Evolutionary conservation across 1,140 invertebrate genomes (phyloP), one percentile per base, ranked within the genome.

Genomic region (Plectus sambesii): DNA sequence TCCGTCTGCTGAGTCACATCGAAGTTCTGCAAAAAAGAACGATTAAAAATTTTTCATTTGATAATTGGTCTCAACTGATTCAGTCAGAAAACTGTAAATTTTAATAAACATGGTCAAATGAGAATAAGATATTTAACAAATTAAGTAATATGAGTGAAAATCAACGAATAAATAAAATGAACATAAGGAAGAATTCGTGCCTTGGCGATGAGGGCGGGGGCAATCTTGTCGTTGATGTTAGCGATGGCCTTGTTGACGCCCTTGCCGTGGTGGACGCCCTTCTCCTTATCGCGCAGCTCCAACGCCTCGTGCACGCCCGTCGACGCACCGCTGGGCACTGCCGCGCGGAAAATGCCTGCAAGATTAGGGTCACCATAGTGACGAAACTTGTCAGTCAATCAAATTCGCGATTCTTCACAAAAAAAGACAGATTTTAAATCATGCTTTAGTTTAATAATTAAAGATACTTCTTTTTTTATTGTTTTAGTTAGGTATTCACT

Each of bases 301-400:
- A 96, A 70, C 58, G 92, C 90, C 74, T 97, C 90, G 70, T 96
- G 83, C 49, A 93, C 82, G 64, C 84, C 92, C 61, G 89, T 96
- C 15, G 87, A 92, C 17, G 89, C 90, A 51, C 89, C 92, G 44
- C 87, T 92, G 29, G 92, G 92, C n/a, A 96, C 92, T 47, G 88
- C 88, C 55, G 90, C 87, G 49, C 89, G 78, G 75, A 93, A 94
- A 8, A 88, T 72, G 45, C 86, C 69, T 70, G 41, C 25, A 0
- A 37, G 26, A 15, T 5, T 5, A 1, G 55, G 6, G 29, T 17
- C 50, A n/a, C n/a, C n/a, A 33, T 33, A 12, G 30, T 12, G n/a
- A 33, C 12, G n/a, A 33, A 12, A 33, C 30, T 33, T 33, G 12
- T 33, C n/a, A n/a, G n/a, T n/a, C n/a, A n/a, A n/a, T n/a, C n/a